Evolutionary conservation across 2,888 invertebrate species (phyloP).

Genomic region (Xylocampa areola): DNA sequence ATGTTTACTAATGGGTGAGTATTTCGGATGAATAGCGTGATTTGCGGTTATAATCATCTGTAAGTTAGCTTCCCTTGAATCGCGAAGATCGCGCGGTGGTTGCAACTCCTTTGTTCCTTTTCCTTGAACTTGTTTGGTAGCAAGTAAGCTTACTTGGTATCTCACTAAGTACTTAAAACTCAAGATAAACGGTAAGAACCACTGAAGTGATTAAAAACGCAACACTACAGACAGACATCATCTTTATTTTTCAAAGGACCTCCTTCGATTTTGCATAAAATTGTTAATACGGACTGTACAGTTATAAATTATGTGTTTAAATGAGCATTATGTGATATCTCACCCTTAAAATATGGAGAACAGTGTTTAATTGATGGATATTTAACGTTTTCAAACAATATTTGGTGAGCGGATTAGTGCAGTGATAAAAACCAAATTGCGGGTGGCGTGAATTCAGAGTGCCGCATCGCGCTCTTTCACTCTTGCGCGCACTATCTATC

Average conservation of each 20-base stretch:
- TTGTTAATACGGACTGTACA: slow-evolving; percentile 12
- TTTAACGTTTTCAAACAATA: slow-evolving; percentile 7
- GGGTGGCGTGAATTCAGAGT: slow-evolving; percentile 12
- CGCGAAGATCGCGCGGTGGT: no score
- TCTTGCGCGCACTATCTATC: slow-evolving; percentile 9
- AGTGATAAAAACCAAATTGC: slow-evolving; percentile 15
- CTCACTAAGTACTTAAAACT: no score
- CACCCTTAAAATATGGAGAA: slow-evolving; percentile 6
- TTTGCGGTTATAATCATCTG: slow-evolving; percentile 41
- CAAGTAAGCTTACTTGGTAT: no score
- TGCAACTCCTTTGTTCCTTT: no score
- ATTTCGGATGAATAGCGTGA: slow-evolving; percentile 39
- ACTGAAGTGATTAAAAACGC: no score
- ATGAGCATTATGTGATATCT: slow-evolving; percentile 2
- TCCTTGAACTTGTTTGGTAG: no score
- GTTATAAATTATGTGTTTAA: slow-evolving; percentile 9
- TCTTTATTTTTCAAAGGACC: no score
- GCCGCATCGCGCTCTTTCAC: slow-evolving; percentile 22
- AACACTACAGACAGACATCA: no score
- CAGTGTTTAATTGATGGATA: slow-evolving; percentile 1
- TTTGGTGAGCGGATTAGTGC: slow-evolving; percentile 3
- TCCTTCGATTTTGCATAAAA: slow-evolving; percentile 6
- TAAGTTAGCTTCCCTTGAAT: slow-evolving; percentile 14
- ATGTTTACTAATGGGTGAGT: slow-evolving; percentile 52
- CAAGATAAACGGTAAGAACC: no score